These are phyloP conservation scores for Apaloderma vittatum DNA, from an alignment of 2,113 vertebrate genomes.

Conservation along the genomic window DNA sequence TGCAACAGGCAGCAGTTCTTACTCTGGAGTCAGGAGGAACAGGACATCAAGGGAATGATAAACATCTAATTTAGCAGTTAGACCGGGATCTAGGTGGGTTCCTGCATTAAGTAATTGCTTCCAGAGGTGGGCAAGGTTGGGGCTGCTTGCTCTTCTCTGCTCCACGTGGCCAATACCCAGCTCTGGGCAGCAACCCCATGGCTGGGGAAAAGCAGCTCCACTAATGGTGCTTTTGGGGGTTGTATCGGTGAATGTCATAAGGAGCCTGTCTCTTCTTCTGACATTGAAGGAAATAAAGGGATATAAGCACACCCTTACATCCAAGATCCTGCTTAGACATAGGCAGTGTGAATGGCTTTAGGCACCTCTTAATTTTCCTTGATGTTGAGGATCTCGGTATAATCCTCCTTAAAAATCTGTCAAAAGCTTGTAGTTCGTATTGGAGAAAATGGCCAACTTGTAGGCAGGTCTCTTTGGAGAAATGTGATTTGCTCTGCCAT, in stretches of 20 bases:
- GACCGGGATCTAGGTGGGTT: not conserved
- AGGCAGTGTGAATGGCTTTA: not conserved
- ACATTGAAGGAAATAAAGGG: not conserved
- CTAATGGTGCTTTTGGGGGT: not conserved
- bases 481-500: not conserved
- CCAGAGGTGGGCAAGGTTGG: not conserved
- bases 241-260: not conserved
- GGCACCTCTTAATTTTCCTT: not conserved
- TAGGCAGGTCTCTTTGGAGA: not conserved
- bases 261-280: not conserved
- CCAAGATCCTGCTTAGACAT: not conserved
- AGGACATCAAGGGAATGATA: slow-evolving; percentile 3
- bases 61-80: slow-evolving; percentile 15
- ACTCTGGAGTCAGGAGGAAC: not conserved
- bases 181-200: not conserved
- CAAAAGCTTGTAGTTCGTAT: not conserved
- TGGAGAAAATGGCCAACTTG: not conserved
- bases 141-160: not conserved
- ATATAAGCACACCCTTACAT: not conserved
- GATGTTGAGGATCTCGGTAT: not conserved
- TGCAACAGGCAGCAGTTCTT: not conserved
- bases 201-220: not conserved
- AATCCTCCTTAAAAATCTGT: not conserved
- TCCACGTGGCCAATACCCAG: not conserved
- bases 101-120: not conserved